These are phyloP conservation scores for Protobothrops flavoviridis DNA, from an alignment of 2,113 vertebrate species.

Conservation along the genomic window DNA sequence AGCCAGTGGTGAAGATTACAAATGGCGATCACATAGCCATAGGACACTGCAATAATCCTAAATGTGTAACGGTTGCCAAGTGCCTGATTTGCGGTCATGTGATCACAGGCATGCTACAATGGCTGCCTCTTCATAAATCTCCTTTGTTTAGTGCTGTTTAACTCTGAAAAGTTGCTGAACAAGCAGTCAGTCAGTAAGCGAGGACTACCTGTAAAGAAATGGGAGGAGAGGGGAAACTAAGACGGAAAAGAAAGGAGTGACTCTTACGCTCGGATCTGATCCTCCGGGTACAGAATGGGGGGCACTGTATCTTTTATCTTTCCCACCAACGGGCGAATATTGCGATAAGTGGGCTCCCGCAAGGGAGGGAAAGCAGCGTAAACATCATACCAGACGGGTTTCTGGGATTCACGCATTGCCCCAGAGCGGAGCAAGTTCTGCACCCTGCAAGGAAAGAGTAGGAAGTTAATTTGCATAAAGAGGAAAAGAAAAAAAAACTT, in stretches of 20 bases:
- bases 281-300: conserved; percentile 84
- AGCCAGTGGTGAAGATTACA: not conserved
- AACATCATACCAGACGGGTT: conserved; percentile 87
- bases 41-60: not conserved
- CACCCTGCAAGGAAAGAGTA: conserved; percentile 66
- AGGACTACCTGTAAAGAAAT: not conserved
- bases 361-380: conserved; percentile 85
- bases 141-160: not conserved
- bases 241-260: no score
- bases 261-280: conserved; percentile 87
- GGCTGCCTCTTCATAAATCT: not conserved
- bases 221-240: not conserved
- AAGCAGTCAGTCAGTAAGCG: not conserved
- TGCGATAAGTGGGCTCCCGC: conserved; percentile 72
- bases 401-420: conserved; percentile 70
- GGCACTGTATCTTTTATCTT: conserved; percentile 60
- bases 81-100: not conserved
- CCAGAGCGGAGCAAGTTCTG: conserved; percentile 81
- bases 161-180: not conserved
- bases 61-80: not conserved
- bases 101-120: not conserved
- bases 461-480: not conserved
- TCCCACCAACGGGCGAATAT: conserved; percentile 45
- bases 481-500: not conserved
- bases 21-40: not conserved